phyloP scores from a whole-genome alignment of 2,113 vertebrate genomes.

The Accipiter virgatus region DNA sequence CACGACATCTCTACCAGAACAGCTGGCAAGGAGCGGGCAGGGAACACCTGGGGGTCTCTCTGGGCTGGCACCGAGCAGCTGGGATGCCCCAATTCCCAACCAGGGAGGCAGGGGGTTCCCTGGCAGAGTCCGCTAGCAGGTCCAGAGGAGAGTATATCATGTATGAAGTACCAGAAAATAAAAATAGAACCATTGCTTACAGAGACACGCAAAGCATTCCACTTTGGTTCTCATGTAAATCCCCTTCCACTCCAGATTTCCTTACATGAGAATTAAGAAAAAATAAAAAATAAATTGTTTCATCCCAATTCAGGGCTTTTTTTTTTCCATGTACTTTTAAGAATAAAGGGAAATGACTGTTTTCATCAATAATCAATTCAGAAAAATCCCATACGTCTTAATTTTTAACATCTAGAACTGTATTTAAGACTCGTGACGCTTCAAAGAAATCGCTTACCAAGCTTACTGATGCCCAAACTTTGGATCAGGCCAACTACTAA shows the following conservation, averaged over 20 bases:
- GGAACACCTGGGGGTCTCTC: background rate
- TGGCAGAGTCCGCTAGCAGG: background rate
- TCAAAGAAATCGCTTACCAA: background rate
- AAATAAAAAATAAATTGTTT: background rate
- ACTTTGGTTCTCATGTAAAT: background rate
- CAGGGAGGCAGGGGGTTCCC: background rate
- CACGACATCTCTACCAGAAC: rapidly evolving
- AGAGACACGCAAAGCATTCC: background rate
- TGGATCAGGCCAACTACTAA: background rate
- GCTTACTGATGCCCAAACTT: background rate
- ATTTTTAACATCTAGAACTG: background rate
- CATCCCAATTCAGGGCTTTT: background rate
- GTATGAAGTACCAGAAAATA: background rate
- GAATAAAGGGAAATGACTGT: background rate
- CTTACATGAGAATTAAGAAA: background rate
- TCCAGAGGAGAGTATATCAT: background rate
- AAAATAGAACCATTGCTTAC: background rate
- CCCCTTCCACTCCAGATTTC: background rate
- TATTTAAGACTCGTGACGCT: background rate
- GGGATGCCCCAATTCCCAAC: background rate
- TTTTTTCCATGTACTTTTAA: background rate
- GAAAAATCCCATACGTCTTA: background rate
- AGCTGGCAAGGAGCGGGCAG: background rate
- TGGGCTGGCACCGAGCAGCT: background rate
- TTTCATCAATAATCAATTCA: background rate